These are phyloP conservation scores for Martes flavigula DNA, from an alignment of 2,797 vertebrate species.

Conservation along the genomic window DNA sequence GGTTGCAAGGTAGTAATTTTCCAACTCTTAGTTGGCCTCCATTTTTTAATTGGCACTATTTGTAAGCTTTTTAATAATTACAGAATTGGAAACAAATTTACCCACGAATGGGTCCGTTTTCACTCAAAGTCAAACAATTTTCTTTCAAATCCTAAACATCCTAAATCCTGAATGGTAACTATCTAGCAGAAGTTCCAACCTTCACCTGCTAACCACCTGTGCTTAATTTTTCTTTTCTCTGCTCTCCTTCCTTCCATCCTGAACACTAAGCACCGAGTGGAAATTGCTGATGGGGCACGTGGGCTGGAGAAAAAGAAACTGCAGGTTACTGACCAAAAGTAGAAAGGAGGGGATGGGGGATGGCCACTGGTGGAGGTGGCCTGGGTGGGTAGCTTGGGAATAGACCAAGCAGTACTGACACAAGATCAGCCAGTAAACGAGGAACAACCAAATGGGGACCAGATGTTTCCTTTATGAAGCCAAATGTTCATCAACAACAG, in stretches of 20 bases:
- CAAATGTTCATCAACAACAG: neutral
- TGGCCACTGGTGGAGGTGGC: neutral
- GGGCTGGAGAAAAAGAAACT: neutral
- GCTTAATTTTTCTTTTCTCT: neutral
- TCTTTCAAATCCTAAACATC: neutral
- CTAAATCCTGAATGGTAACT: neutral
- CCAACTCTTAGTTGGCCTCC: neutral
- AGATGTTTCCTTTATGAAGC: neutral
- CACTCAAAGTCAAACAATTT: slow-evolving; percentile 33
- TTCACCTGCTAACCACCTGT: neutral
- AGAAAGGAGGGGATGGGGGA: neutral
- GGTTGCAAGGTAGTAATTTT: neutral
- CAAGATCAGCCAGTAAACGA: neutral
- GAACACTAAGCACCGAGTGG: neutral
- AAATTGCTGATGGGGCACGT: neutral
- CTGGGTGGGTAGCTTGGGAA: neutral
- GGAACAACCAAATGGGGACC: neutral
- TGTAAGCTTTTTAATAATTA: neutral
- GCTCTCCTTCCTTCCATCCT: neutral
- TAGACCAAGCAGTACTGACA: neutral
- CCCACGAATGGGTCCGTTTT: neutral
- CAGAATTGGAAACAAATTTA: slow-evolving; percentile 1
- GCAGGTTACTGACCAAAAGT: neutral
- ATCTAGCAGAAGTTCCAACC: neutral
- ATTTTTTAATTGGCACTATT: neutral